Conservation (phyloP, 2,888 invertebrate species). For the Teinopalpus imperialis region DNA sequence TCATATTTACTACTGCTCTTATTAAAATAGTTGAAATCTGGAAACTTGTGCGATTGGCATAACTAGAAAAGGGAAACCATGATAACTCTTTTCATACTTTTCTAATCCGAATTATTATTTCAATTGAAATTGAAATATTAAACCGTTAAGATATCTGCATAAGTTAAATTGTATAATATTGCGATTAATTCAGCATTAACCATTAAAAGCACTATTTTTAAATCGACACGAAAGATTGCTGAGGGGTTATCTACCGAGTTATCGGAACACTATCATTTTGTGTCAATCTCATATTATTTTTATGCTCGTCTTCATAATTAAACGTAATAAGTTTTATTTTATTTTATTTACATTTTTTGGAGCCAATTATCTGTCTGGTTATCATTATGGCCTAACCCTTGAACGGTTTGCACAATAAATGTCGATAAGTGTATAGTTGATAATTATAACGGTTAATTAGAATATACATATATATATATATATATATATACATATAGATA, state of each 20-base stretch:
- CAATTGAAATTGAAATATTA: too few species aligned
- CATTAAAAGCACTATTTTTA: constrained; percentile 25
- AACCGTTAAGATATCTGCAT: too few species aligned
- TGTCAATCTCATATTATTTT: constrained; percentile 45
- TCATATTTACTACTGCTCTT: too few species aligned
- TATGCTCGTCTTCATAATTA: constrained; percentile 46
- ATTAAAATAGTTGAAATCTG: too few species aligned
- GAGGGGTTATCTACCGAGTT: constrained; percentile 45
- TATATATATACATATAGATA: too few species aligned
- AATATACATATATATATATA: too few species aligned
- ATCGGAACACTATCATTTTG: constrained; percentile 34
- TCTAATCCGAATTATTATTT: too few species aligned
- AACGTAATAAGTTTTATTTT: constrained; percentile 49
- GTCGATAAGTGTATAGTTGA: constrained; percentile 58
- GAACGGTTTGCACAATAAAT: constrained; percentile 63
- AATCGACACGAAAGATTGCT: constrained; percentile 37
- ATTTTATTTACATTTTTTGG: constrained; percentile 43
- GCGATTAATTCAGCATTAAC: constrained; percentile 2
- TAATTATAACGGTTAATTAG: constrained; percentile 35
- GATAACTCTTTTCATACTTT: too few species aligned
- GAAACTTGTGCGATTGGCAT: too few species aligned
- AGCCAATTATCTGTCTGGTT: constrained; percentile 58
- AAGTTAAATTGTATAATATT: too few species aligned
- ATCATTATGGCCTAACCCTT: constrained; percentile 60
- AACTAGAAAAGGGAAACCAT: too few species aligned